These are phyloP conservation scores for Holotrichia oblita DNA, from an alignment of 1,140 invertebrate genomes.

Conservation along the genomic window DNA sequence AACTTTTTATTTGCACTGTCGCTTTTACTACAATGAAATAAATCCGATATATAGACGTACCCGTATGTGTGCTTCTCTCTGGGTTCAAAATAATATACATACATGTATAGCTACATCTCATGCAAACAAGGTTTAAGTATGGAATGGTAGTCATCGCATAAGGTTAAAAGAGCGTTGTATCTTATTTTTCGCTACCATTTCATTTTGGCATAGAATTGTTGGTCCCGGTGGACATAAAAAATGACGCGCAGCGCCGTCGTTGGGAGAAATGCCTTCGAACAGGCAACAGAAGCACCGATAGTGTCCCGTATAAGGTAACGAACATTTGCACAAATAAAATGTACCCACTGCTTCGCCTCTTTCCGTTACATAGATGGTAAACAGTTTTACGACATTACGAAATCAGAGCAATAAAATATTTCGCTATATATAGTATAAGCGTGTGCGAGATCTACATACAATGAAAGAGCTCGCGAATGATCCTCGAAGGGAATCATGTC, in stretches of 20 bases:
- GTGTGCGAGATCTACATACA: conserved; percentile 40
- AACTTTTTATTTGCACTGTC: too few species aligned
- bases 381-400: conserved; percentile 42
- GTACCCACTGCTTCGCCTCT: not conserved
- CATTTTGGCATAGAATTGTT: conserved; percentile 25
- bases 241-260: conserved; percentile 16
- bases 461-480: conserved; percentile 6
- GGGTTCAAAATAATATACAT: too few species aligned
- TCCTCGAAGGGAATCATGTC: conserved; percentile 18
- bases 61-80: too few species aligned
- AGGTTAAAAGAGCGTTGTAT: not conserved
- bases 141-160: not conserved
- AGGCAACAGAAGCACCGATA: conserved; percentile 33
- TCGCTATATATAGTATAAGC: conserved; percentile 42
- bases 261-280: not conserved
- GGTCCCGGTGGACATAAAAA: conserved; percentile 19
- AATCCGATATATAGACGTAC: too few species aligned
- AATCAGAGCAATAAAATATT: conserved; percentile 43
- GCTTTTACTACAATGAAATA: too few species aligned
- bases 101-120: too few species aligned
- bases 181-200: conserved; percentile 9
- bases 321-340: conserved; percentile 43
- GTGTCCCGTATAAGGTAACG: conserved; percentile 33
- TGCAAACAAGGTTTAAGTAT: too few species aligned
- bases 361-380: conserved; percentile 39